Evolutionary conservation across 2,888 invertebrate genomes (phyloP), one percentile per base, ranked within the genome.

Genomic region (Saturnia japonica): DNA sequence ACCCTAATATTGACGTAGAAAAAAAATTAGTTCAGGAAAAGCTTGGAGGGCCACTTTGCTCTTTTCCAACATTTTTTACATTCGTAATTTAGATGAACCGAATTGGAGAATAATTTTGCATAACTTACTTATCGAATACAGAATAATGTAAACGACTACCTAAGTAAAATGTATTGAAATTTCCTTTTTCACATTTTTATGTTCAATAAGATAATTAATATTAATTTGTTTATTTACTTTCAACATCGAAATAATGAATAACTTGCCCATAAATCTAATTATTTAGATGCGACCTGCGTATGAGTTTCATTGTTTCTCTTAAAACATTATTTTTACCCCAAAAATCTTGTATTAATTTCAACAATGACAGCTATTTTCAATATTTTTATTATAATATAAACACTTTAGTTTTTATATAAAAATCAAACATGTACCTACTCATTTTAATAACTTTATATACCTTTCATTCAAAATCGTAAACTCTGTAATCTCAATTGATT

Each of bases 51-150:
- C 45, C 70, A 51, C 54, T 67, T 66, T 70, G 51, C 67, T 40
- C 51, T 70, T 70, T 67, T 67, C 66, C 54, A 54, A 67, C 8
- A 54, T 70, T 54, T 69, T 70, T 70, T 28, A 51, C 66, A 67
- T 70, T 70, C 54, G 54, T 70, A 70, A 70, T 70, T 67, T 54
- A 19, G 14, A 60, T 28, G 57, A 28, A 60, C 25, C 14, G 57
- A 60, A 60, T 60, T 14, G 57, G 14, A 60, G 28, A 60, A 60
- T 25, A 60, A 60, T 60, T 60, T 60, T 60, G 14, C 28, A 60
- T 60, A 28, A 60, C 2, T 60, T 60, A 25, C 57, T 28, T 28
- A 28, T 60, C 14, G 25, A 60, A 60, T 60, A 60, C 25, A 25
- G 14, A 28, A 60, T 60, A 28, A 60, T 60, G 25, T 28, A 28